phyloP scores from a whole-genome alignment of 2,797 vertebrate genomes.

The Macrochelys suwanniensis region DNA sequence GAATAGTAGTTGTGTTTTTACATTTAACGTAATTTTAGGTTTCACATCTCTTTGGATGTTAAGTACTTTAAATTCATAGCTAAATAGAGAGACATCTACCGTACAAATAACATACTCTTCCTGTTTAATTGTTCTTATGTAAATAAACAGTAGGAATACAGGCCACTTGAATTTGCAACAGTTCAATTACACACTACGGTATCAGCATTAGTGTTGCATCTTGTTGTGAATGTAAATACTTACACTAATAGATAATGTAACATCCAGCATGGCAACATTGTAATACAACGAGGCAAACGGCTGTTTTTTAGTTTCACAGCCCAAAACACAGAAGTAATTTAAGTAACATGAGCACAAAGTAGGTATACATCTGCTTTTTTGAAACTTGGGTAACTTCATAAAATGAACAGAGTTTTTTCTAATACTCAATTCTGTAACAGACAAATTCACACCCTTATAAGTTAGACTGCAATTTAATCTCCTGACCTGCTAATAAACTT shows the following conservation, averaged over 20 bases:
- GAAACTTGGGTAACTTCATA: neutral
- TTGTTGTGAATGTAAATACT: neutral
- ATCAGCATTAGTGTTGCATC: neutral
- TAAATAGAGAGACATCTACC: neutral
- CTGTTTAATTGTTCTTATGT: neutral
- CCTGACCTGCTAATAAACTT: neutral
- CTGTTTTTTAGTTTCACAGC: neutral
- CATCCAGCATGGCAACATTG: neutral
- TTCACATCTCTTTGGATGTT: neutral
- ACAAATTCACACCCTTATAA: neutral
- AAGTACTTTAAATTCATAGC: neutral
- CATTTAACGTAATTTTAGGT: no score
- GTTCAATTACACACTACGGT: neutral
- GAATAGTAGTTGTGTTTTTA: neutral
- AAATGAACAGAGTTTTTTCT: neutral
- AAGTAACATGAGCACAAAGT: neutral
- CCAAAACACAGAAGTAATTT: neutral
- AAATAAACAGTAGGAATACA: neutral
- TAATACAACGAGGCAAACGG: neutral
- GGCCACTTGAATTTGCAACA: neutral
- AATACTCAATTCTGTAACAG: no score
- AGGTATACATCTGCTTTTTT: neutral
- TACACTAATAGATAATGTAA: neutral
- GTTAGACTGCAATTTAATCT: neutral
- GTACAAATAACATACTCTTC: neutral